Evolutionary conservation across 2,888 invertebrate genomes (phyloP).

Genomic region (Drosophila niveifrons): DNA sequence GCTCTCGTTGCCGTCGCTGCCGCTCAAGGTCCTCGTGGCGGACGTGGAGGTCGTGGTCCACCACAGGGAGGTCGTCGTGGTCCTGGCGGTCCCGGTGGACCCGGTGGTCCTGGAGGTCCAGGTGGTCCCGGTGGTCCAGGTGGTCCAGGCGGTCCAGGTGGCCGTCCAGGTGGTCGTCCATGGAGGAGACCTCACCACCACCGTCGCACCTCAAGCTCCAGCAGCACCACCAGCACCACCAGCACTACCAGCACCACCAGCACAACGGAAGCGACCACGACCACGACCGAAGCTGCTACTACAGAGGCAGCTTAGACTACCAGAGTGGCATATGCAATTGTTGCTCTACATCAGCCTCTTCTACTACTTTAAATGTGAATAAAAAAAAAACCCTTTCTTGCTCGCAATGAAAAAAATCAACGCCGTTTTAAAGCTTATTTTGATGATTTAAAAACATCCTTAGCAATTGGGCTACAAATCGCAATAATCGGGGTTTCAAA

Average conservation of each 20-base stretch:
- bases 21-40: conserved; percentile 10
- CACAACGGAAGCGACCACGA: conserved; percentile 4
- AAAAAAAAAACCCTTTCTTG: not conserved
- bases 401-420: not conserved
- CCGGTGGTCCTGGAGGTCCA: not conserved
- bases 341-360: not conserved
- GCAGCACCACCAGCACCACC: not conserved
- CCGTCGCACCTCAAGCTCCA: conserved; percentile 1
- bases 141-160: not conserved
- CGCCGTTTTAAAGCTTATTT: too few relatives aligned
- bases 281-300: not conserved
- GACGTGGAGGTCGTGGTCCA: conserved; percentile 6
- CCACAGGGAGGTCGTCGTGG: not conserved
- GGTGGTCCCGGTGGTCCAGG: not conserved
- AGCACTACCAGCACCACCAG: not conserved
- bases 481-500: too few relatives aligned
- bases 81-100: not conserved
- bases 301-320: not conserved
- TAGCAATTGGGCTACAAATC: too few relatives aligned
- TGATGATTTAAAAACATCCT: too few relatives aligned
- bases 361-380: not conserved
- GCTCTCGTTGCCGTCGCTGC: conserved; percentile 15
- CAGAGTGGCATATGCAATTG: not conserved
- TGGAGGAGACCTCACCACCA: not conserved
- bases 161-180: conserved; percentile 2